A percentile compares a stretch with the other conserved stretches of the same genome.
Conservation (phyloP, 2,888 invertebrate species). For the Steromphala cineraria region DNA sequence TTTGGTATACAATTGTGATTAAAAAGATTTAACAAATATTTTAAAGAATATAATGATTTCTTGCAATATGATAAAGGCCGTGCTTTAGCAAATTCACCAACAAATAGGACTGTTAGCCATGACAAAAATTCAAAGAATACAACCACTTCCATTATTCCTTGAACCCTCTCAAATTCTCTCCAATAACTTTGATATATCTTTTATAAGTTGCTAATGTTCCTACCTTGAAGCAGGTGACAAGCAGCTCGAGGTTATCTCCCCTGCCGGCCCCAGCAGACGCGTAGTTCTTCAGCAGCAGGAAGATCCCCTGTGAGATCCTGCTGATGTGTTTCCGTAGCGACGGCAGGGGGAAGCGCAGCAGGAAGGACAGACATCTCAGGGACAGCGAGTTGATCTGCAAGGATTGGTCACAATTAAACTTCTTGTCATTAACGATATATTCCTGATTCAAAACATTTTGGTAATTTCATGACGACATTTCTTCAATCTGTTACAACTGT, state of each 20-base stretch:
- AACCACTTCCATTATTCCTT: no score
- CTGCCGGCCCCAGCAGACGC: slow-evolving; percentile 89
- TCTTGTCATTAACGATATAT: no score
- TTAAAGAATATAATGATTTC: no score
- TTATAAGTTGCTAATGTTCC: slow-evolving; percentile 36
- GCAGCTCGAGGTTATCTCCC: slow-evolving; percentile 91
- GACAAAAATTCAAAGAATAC: no score
- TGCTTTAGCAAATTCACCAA: no score
- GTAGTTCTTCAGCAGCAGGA: slow-evolving; percentile 91
- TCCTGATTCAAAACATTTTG: no score
- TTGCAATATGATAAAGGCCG: no score
- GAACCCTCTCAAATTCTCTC: not conserved
- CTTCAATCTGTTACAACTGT: no score
- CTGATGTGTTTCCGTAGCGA: slow-evolving; percentile 81
- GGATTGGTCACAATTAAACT: slow-evolving; percentile 48
- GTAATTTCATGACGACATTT: no score
- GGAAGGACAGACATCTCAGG: slow-evolving; percentile 82
- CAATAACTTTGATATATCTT: not conserved
- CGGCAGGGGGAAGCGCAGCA: slow-evolving; percentile 83
- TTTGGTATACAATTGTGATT: no score
- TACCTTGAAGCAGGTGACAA: slow-evolving; percentile 92
- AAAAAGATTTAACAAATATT: no score
- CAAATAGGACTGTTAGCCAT: no score
- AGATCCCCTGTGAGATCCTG: slow-evolving; percentile 84
- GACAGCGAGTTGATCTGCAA: slow-evolving; percentile 53